These are phyloP conservation scores for Ariopsis seemanni DNA, from an alignment of 2,113 vertebrate genomes.

Conservation along the genomic window DNA sequence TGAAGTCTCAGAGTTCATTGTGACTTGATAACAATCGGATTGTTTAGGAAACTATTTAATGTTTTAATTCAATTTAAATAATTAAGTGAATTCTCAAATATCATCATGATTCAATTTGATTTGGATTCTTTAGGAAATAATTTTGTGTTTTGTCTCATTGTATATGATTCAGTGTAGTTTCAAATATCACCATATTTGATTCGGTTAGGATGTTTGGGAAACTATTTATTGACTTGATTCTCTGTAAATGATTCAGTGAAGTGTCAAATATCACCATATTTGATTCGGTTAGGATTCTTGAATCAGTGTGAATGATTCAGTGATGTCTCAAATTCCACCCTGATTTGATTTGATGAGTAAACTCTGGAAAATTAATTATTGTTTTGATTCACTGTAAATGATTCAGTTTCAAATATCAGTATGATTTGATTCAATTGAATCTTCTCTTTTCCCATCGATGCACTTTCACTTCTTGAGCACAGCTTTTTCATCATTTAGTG, in stretches of 20 bases:
- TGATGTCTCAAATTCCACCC: background rate
- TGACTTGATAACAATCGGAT: background rate
- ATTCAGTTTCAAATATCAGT: background rate
- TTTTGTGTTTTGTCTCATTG: background rate
- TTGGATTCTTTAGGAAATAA: background rate
- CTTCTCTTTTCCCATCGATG: background rate
- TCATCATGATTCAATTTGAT: background rate
- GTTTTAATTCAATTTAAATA: background rate
- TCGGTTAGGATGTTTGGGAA: background rate
- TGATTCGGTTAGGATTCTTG: background rate
- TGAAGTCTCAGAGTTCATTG: background rate
- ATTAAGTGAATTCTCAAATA: background rate
- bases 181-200: background rate
- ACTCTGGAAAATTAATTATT: background rate
- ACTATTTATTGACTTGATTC: background rate
- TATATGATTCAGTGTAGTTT: background rate
- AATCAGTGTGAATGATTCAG: background rate
- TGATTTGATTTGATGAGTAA: background rate
- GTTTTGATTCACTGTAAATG: conserved; percentile 3
- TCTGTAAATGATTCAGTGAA: background rate
- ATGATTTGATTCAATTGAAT: background rate
- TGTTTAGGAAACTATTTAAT: background rate
- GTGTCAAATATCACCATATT: too few relatives aligned
- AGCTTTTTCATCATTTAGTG: conserved; percentile 7
- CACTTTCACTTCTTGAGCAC: background rate